Conservation (phyloP, 2,797 vertebrate genomes). For the Phaenicophaeus curvirostris region DNA sequence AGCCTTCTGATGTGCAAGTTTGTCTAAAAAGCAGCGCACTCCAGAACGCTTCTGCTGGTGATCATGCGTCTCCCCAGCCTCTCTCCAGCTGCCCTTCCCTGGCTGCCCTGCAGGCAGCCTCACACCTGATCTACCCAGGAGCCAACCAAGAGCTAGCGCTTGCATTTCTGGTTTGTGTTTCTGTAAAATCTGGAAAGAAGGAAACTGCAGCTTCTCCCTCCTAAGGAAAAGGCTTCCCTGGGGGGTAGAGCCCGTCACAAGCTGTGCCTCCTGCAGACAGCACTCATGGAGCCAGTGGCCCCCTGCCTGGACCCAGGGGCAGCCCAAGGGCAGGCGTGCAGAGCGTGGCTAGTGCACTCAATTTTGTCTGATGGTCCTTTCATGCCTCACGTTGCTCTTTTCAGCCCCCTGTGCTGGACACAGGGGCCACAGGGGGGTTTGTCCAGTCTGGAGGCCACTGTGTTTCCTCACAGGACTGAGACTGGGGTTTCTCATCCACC, state of each 20-base stretch:
- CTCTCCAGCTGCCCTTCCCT: fast-evolving
- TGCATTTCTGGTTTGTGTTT: neutral
- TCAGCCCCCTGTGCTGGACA: neutral
- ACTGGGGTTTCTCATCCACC: too few species aligned
- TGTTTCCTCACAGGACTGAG: neutral
- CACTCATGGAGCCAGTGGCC: fast-evolving
- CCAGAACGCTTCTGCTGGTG: neutral
- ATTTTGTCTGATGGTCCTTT: neutral
- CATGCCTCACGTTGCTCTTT: neutral
- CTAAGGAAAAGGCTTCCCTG: neutral
- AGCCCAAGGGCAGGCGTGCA: neutral
- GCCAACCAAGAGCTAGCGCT: neutral
- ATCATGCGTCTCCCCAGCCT: neutral
- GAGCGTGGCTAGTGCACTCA: fast-evolving
- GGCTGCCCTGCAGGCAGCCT: neutral
- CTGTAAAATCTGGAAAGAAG: neutral
- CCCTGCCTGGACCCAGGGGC: neutral
- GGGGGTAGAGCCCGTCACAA: neutral
- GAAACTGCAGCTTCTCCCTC: neutral
- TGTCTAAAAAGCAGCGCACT: neutral
- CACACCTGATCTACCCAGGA: neutral
- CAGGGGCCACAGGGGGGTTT: fast-evolving
- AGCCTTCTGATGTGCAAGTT: neutral
- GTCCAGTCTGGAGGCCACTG: neutral
- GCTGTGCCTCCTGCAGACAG: neutral